These are phyloP conservation scores for Meloidogyne hapla DNA, from an alignment of 1,140 invertebrate genomes.

Conservation along the genomic window DNA sequence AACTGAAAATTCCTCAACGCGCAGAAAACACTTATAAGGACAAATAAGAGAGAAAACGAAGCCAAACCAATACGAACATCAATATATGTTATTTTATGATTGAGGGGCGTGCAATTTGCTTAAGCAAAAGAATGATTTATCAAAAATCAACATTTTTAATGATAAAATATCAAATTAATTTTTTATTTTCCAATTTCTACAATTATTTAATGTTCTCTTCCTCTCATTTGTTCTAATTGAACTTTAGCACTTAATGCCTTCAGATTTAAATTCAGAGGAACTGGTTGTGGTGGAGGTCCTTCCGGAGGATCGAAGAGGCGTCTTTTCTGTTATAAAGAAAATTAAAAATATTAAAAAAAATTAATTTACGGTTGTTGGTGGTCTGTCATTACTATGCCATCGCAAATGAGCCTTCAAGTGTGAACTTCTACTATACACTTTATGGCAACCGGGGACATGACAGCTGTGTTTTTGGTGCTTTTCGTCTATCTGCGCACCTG, in stretches of 20 bases:
- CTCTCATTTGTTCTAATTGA: not conserved
- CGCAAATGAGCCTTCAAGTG: conserved; percentile 74
- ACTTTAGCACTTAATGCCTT: not conserved
- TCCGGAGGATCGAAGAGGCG: conserved; percentile 26
- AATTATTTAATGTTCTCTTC: no score
- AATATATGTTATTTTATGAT: no score
- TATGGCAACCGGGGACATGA: conserved; percentile 90
- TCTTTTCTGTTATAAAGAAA: conserved; percentile 17
- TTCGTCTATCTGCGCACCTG: conserved; percentile 35
- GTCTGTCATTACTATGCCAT: conserved; percentile 71
- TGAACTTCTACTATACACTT: conserved; percentile 94
- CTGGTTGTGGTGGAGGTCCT: not conserved
- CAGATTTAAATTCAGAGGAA: not conserved
- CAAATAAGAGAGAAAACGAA: no score
- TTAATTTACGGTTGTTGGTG: conserved; percentile 46
- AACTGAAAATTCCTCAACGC: no score
- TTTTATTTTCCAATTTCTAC: no score
- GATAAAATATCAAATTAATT: no score
- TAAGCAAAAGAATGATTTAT: no score
- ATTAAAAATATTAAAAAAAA: not conserved
- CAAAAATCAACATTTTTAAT: no score
- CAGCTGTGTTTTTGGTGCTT: conserved; percentile 78
- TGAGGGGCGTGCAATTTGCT: no score
- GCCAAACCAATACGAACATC: no score
- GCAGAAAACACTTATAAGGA: no score